phyloP scores from a whole-genome alignment of 2,888 invertebrate species.

The Eustalomyia histrio region DNA sequence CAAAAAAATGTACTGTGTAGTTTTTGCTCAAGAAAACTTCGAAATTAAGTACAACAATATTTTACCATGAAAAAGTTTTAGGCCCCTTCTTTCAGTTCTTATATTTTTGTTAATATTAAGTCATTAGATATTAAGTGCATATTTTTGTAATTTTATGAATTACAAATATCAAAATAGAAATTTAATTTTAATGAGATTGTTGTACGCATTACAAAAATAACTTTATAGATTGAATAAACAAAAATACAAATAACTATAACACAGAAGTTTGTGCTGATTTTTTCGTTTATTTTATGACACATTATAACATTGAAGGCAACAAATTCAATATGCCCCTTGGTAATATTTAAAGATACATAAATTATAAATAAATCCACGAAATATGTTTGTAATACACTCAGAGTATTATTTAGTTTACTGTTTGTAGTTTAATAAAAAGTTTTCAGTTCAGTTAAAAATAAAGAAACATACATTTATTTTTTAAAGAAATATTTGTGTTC shows the following conservation, averaged over 20 bases:
- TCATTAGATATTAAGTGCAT: constrained; percentile 53
- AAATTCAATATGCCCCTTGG: constrained; percentile 20
- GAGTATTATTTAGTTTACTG: too few relatives aligned
- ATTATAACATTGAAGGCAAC: background rate
- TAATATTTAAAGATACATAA: constrained; percentile 32
- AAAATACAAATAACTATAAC: constrained; percentile 1
- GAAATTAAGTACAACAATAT: constrained; percentile 45
- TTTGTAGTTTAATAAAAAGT: too few relatives aligned
- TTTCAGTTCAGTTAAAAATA: too few relatives aligned
- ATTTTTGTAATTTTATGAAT: constrained; percentile 48
- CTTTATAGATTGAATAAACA: background rate
- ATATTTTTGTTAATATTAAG: constrained; percentile 18
- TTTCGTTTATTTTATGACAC: background rate
- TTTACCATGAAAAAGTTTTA: background rate
- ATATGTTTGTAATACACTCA: background rate
- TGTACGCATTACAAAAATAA: constrained; percentile 12
- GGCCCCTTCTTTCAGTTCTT: background rate
- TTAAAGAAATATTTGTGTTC: too few relatives aligned
- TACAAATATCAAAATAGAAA: constrained; percentile 47
- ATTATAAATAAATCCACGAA: constrained; percentile 34
- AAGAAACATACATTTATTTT: too few relatives aligned
- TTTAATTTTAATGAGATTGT: constrained; percentile 52
- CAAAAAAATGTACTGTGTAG: constrained; percentile 27
- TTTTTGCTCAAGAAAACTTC: constrained; percentile 19
- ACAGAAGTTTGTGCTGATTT: background rate